Percentiles rank a stretch among this genome's conserved stretches.
These are phyloP conservation scores for Leuctra nigra DNA, from an alignment of 2,888 invertebrate genomes.

Conservation along the genomic window DNA sequence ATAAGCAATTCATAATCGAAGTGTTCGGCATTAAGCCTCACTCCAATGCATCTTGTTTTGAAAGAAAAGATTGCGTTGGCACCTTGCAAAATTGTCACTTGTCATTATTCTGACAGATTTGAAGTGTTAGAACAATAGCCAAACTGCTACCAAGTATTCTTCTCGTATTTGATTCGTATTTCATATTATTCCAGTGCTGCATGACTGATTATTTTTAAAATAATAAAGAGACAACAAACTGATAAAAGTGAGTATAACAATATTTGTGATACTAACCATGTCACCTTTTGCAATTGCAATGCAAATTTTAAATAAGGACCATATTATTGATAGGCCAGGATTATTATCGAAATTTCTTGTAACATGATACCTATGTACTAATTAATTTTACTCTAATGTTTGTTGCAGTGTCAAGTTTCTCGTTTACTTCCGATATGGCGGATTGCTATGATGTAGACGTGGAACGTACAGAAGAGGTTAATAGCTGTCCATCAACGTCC, in stretches of 20 bases:
- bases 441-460: conserved; percentile 28
- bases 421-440: conserved; percentile 27
- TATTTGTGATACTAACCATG: not conserved
- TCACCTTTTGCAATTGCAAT: not conserved
- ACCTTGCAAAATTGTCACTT: conserved; percentile 16
- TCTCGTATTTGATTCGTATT: not conserved
- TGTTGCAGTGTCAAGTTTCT: conserved; percentile 25
- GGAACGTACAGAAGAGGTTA: conserved; percentile 26
- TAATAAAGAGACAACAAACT: not conserved
- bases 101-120: not conserved
- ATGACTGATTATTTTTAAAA: conserved; percentile 1
- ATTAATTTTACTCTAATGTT: no score
- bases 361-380: no score
- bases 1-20: not conserved
- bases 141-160: not conserved
- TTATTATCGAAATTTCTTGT: no score
- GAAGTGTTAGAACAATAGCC: not conserved
- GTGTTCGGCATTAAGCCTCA: not conserved
- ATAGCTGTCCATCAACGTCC: conserved; percentile 28
- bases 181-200: conserved; percentile 4
- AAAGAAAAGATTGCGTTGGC: conserved; percentile 13
- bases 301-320: no score
- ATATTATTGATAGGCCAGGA: no score
- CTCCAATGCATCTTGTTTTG: conserved; percentile 14
- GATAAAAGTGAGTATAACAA: conserved; percentile 4